A percentile compares a stretch with the other conserved stretches of the same genome.
phyloP scores from a whole-genome alignment of 2,888 invertebrate species.

The Orthosia gothica region DNA sequence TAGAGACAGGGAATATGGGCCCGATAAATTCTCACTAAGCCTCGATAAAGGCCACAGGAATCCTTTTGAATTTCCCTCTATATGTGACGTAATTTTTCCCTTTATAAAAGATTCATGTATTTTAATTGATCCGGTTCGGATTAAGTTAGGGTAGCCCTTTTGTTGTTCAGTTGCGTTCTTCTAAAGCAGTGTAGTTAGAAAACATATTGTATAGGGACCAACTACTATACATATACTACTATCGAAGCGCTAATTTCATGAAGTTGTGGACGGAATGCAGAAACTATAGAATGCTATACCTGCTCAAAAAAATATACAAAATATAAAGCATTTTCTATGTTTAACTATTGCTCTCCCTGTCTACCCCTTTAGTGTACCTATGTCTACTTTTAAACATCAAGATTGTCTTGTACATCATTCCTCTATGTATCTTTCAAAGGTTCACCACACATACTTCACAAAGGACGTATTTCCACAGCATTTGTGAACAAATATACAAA shows the following conservation, averaged over 20 bases:
- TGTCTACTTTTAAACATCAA: too few relatives aligned
- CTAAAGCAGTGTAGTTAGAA: not conserved
- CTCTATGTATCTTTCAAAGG: too few relatives aligned
- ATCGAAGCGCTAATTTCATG: not conserved
- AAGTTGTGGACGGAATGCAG: not conserved
- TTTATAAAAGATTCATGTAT: conserved; percentile 20
- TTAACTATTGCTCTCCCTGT: too few relatives aligned
- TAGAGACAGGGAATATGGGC: conserved; percentile 32
- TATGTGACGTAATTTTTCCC: conserved; percentile 37
- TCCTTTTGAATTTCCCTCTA: conserved; percentile 49
- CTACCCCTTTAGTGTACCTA: too few relatives aligned
- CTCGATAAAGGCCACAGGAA: conserved; percentile 45
- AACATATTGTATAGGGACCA: not conserved
- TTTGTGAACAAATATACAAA: too few relatives aligned
- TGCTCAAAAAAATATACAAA: too few relatives aligned
- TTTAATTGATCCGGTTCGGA: conserved; percentile 34
- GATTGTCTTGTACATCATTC: too few relatives aligned
- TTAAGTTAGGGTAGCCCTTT: not conserved
- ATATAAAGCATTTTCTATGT: too few relatives aligned
- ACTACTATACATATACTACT: too few relatives aligned
- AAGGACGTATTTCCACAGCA: too few relatives aligned
- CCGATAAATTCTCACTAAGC: conserved; percentile 60
- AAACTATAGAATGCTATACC: too few relatives aligned
- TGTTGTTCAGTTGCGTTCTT: not conserved
- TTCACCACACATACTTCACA: too few relatives aligned